A percentile compares a stretch with the other conserved stretches of the same genome.
Conservation (phyloP, 2,113 vertebrate species). For the Protobothrops flavoviridis region DNA sequence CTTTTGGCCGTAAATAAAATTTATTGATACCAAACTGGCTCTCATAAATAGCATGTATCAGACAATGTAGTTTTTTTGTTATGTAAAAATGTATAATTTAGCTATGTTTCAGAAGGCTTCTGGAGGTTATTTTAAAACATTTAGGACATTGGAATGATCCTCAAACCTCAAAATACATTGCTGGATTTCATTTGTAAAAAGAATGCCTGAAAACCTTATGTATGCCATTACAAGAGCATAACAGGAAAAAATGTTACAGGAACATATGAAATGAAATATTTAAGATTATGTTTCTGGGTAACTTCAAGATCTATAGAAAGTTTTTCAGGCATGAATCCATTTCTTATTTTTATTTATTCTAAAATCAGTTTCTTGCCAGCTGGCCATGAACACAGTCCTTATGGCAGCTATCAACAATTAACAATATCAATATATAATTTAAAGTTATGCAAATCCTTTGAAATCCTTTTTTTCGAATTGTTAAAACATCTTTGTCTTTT, state of each 20-base stretch:
- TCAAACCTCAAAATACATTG: not conserved
- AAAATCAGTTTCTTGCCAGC: not conserved
- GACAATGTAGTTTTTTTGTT: not conserved
- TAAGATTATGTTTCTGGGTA: not conserved
- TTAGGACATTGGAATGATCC: not conserved
- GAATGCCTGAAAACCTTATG: not conserved
- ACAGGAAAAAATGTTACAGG: not conserved
- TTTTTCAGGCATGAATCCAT: not conserved
- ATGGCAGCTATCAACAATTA: not conserved
- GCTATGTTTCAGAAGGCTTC: not conserved
- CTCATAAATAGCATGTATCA: not conserved
- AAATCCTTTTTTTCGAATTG: not conserved
- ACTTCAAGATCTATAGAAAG: not conserved
- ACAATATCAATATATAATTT: not conserved
- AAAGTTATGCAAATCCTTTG: not conserved
- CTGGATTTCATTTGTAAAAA: not conserved
- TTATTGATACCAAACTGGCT: not conserved
- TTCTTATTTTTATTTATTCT: not conserved
- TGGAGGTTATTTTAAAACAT: not conserved
- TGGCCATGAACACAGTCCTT: not conserved
- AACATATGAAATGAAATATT: not conserved
- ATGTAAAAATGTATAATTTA: not conserved
- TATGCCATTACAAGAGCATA: not conserved
- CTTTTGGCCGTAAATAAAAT: not conserved
- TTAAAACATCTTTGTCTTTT: not conserved